Evolutionary conservation across 1,140 invertebrate species (phyloP), one percentile per base, ranked within the genome.

Genomic region (Caenorhabditis tropicalis): DNA sequence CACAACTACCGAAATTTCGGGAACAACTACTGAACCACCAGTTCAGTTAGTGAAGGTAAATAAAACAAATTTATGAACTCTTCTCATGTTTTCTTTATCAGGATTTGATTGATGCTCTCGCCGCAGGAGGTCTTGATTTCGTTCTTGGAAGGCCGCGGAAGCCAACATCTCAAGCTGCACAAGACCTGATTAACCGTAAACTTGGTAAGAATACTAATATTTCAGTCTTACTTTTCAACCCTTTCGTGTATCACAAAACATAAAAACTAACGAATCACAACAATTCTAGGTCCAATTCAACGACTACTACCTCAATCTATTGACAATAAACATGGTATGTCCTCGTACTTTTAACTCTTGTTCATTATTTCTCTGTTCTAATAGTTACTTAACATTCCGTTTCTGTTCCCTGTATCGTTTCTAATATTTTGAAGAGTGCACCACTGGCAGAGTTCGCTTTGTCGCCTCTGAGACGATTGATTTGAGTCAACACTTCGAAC

Each of bases 401-500:
- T 27, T 56, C 53, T 15, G 27, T 70, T 83, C 27, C n/a, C 21
- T 24, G 65, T 79, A 81, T 46, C 27, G 21, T 43, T 33, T 39
- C 81, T 56, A 82, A 82, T 82, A 56, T 46, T 83, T 85, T 79
- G 48, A 82, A 89, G 88, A 87, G 29, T 89, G 88, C 80, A 56
- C 86, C n/a, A 56, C 79, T 46, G 88, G 88, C n/a, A 43, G 70
- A 56, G 49, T 89, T n/a, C 70, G 51, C 12, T 89, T 91, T 58
- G 49, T 86, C 33, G 90, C 85, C n/a, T 60, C 83, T 43, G 60
- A 85, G 46, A 49, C 91, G 36, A 60, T 43, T 9, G 88, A 91
- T 74, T 88, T 86, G 49, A 48, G 85, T 36, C 74, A 86, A 9
- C 90, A 91, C 48, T 86, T 88, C n/a, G 88, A 90, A 48, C 29